Evolutionary conservation across 2,113 vertebrate species (phyloP).

Genomic region (Zosterops lateralis): DNA sequence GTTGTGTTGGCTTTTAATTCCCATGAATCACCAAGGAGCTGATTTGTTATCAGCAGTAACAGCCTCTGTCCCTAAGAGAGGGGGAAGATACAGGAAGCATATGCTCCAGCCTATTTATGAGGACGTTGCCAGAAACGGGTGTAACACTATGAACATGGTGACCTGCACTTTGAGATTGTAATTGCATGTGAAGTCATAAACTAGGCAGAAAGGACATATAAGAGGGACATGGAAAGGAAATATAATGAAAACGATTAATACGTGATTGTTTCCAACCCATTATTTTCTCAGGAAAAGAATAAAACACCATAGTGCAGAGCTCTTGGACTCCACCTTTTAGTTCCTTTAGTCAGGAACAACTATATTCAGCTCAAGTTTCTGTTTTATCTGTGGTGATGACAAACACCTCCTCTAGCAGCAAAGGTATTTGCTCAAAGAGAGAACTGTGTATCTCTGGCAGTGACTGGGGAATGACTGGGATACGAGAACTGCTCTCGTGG

Average conservation of each 20-base stretch:
- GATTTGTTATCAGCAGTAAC: conserved; percentile 30
- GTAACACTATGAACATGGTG: neutral
- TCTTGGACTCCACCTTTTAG: neutral
- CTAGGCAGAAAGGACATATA: neutral
- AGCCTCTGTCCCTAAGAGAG: neutral
- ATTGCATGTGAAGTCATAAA: neutral
- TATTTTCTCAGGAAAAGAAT: conserved; percentile 45
- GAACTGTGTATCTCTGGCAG: neutral
- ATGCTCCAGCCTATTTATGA: conserved; percentile 17
- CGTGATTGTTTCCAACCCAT: neutral
- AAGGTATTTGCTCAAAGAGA: neutral
- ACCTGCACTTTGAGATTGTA: conserved; percentile 9
- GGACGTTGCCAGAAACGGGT: conserved; percentile 5
- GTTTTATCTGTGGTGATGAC: neutral
- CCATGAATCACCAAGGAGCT: conserved; percentile 2
- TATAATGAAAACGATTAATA: neutral
- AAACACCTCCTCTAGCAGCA: neutral
- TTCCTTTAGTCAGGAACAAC: neutral
- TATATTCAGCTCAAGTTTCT: neutral
- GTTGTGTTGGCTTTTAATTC: neutral
- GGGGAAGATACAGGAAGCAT: neutral
- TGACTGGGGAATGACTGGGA: neutral
- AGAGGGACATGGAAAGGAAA: conserved; percentile 3
- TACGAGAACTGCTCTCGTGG: neutral
- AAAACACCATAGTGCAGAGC: neutral